These are phyloP conservation scores for Tenodera sinensis DNA, from an alignment of 2,888 invertebrate genomes.

Conservation along the genomic window DNA sequence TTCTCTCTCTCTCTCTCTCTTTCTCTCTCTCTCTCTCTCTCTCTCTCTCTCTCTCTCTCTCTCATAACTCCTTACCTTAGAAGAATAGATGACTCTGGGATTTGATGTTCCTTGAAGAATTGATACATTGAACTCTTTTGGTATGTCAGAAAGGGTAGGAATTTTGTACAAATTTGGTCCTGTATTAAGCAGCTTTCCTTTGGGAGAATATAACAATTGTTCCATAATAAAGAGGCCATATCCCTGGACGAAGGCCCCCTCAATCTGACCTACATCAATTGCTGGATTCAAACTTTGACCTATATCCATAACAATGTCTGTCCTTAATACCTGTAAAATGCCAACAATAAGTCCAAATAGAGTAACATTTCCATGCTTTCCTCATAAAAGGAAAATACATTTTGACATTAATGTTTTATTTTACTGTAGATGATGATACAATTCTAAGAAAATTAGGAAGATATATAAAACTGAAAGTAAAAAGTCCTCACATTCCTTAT, in stretches of 20 bases:
- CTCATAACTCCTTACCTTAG: constrained; percentile 63
- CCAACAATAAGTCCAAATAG: not conserved
- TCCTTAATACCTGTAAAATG: constrained; percentile 61
- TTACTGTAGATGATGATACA: not conserved
- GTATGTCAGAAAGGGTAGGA: constrained; percentile 90
- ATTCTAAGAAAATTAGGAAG: not conserved
- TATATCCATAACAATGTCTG: constrained; percentile 96
- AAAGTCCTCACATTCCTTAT: too few relatives aligned
- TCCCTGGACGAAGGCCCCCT: constrained; percentile 93
- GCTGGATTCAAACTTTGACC: constrained; percentile 94
- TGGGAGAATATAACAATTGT: constrained; percentile 81
- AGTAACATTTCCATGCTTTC: too few relatives aligned
- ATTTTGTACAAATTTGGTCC: constrained; percentile 94
- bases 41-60: too few relatives aligned
- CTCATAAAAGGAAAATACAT: too few relatives aligned
- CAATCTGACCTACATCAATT: constrained; percentile 94
- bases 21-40: too few relatives aligned
- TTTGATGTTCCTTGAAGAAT: constrained; percentile 87
- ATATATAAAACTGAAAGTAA: not conserved
- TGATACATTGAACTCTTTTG: constrained; percentile 87
- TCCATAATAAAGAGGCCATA: constrained; percentile 90
- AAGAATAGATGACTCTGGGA: constrained; percentile 88
- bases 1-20: too few relatives aligned
- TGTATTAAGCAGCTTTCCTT: constrained; percentile 74
- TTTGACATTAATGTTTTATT: too few relatives aligned